phyloP scores from a whole-genome alignment of 2,888 invertebrate genomes.

The Leptinotarsa rubiginosa region DNA sequence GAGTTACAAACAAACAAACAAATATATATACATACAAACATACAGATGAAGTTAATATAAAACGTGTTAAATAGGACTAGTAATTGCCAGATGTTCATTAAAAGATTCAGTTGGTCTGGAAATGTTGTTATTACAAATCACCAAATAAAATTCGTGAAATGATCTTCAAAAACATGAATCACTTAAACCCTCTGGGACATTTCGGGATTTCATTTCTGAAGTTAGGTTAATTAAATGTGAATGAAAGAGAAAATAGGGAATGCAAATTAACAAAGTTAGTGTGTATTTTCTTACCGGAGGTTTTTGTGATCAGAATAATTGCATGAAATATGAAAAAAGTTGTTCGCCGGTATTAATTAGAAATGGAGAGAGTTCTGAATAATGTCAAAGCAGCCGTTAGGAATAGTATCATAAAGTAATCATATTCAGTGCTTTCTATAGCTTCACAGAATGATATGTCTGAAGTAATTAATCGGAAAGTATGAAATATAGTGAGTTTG shows the following conservation, averaged over 20 bases:
- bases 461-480: background rate
- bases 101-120: background rate
- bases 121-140: background rate
- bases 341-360: background rate
- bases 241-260: constrained; percentile 15
- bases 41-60: too few species aligned
- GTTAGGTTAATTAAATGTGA: constrained; percentile 20
- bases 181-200: background rate
- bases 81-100: background rate
- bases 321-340: constrained; percentile 15
- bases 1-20: too few species aligned
- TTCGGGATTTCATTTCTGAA: background rate
- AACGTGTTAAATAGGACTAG: background rate
- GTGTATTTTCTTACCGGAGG: constrained; percentile 22
- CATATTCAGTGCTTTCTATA: background rate
- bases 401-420: background rate
- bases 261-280: constrained; percentile 26
- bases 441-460: background rate
- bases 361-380: background rate
- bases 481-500: background rate
- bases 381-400: background rate
- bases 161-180: background rate
- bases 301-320: constrained; percentile 15
- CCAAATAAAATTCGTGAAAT: background rate
- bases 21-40: too few species aligned